A percentile compares a stretch with the other conserved stretches of the same genome.
phyloP scores from a whole-genome alignment of 2,113 vertebrate genomes.

The Puffinus mauretanicus region DNA sequence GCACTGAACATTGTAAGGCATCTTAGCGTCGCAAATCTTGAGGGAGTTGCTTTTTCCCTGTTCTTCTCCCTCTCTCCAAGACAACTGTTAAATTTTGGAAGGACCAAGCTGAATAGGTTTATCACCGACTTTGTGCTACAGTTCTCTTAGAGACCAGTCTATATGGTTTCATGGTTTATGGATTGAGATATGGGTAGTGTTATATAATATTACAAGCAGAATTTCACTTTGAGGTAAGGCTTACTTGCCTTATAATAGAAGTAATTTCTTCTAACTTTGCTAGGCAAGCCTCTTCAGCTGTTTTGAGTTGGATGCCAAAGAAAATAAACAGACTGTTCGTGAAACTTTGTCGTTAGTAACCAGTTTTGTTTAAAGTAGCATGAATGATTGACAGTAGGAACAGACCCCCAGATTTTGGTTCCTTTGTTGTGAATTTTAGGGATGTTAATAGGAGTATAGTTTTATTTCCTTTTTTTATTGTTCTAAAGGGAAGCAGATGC shows the following conservation, averaged over 20 bases:
- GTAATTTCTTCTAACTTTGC: constrained; percentile 36
- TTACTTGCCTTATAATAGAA: constrained; percentile 13
- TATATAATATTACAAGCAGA: constrained; percentile 8
- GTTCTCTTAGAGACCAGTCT: background rate
- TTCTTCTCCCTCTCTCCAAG: background rate
- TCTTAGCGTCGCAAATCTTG: background rate
- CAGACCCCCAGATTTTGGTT: constrained; percentile 11
- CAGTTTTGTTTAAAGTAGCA: constrained; percentile 45
- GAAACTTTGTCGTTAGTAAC: constrained; percentile 12
- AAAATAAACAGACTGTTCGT: constrained; percentile 69
- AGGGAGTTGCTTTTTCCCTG: background rate
- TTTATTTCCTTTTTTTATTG: background rate
- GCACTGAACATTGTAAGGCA: background rate
- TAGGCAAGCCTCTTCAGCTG: constrained; percentile 65
- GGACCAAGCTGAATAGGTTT: background rate
- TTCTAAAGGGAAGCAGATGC: background rate
- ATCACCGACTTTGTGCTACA: fast-evolving
- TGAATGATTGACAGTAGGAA: constrained; percentile 39
- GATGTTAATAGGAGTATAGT: background rate
- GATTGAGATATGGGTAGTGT: background rate
- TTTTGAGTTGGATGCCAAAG: constrained; percentile 64
- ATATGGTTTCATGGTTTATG: background rate
- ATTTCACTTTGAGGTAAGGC: background rate
- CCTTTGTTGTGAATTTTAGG: constrained; percentile 7
- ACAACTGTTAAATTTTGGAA: background rate